Conservation (phyloP, 2,797 vertebrate species). For the Pachyuromys duprasi region DNA sequence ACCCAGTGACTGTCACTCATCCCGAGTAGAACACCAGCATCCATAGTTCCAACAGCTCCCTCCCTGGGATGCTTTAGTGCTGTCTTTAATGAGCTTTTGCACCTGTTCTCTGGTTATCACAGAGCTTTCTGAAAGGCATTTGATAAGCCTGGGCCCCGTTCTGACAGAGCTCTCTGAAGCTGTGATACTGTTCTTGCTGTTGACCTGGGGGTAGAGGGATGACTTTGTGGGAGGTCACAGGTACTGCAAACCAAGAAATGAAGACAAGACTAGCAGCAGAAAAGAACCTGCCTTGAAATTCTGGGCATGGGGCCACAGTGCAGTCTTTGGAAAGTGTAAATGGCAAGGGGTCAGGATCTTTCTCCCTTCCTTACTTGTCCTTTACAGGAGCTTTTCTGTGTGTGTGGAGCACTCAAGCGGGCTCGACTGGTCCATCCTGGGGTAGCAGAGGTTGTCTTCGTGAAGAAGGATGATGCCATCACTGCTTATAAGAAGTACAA, state of each 20-base stretch:
- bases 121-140: neutral
- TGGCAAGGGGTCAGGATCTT: neutral
- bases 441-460: slow-evolving; percentile 98
- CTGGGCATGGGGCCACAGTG: neutral
- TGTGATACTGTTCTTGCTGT: rapidly evolving
- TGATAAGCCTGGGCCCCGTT: neutral
- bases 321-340: neutral
- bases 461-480: slow-evolving; percentile 97
- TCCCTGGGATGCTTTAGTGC: rapidly evolving
- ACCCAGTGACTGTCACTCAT: neutral
- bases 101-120: too few relatives aligned
- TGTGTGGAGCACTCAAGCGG: slow-evolving; percentile 97
- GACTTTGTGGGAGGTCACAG: neutral
- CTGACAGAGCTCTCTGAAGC: too few relatives aligned
- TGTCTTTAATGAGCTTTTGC: neutral
- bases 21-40: neutral
- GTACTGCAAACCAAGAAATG: neutral
- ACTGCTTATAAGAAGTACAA: slow-evolving; percentile 99
- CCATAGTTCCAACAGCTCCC: neutral
- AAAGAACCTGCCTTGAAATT: neutral
- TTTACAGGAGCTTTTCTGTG: slow-evolving; percentile 96
- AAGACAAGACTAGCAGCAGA: neutral
- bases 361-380: neutral
- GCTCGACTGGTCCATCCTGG: slow-evolving; percentile 96
- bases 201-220: neutral